phyloP scores from a whole-genome alignment of 2,888 invertebrate species.

The Cantharis flavilabris region DNA sequence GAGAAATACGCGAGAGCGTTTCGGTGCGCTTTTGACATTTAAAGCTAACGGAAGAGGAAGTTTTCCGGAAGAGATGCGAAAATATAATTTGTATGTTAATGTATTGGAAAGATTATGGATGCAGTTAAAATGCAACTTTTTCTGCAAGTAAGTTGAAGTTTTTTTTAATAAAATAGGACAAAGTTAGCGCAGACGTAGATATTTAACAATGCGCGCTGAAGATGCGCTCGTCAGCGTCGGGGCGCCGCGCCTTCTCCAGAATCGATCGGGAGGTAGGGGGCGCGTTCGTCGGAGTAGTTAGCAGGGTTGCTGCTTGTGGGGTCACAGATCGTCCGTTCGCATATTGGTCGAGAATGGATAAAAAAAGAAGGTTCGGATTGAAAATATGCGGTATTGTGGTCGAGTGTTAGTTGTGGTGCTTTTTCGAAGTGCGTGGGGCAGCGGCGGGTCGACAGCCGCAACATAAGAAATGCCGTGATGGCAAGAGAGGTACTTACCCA shows the following conservation, averaged over 20 bases:
- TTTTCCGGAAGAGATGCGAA: not conserved
- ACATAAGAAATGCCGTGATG: constrained; percentile 72
- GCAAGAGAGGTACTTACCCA: constrained; percentile 66
- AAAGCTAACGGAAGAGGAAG: not conserved
- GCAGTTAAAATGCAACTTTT: constrained; percentile 28
- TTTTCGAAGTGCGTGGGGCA: constrained; percentile 39
- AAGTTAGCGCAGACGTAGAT: constrained; percentile 29
- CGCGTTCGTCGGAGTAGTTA: constrained; percentile 50
- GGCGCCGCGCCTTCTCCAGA: constrained; percentile 55
- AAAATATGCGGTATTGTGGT: constrained; percentile 47
- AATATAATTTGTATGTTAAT: not conserved
- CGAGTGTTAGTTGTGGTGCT: constrained; percentile 46
- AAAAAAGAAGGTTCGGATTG: constrained; percentile 49
- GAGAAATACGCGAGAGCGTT: not conserved
- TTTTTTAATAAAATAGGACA: constrained; percentile 28
- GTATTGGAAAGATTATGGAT: constrained; percentile 4
- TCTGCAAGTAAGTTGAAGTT: constrained; percentile 25
- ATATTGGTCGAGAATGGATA: constrained; percentile 52
- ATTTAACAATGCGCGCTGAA: constrained; percentile 32
- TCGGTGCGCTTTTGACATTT: not conserved
- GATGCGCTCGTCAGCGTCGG: constrained; percentile 34
- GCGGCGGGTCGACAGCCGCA: constrained; percentile 57
- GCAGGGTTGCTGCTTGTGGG: constrained; percentile 53
- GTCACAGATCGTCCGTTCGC: constrained; percentile 49
- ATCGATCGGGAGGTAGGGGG: constrained; percentile 50